Evolutionary conservation across 2,113 vertebrate genomes (phyloP).

Genomic region (Aix galericulata): DNA sequence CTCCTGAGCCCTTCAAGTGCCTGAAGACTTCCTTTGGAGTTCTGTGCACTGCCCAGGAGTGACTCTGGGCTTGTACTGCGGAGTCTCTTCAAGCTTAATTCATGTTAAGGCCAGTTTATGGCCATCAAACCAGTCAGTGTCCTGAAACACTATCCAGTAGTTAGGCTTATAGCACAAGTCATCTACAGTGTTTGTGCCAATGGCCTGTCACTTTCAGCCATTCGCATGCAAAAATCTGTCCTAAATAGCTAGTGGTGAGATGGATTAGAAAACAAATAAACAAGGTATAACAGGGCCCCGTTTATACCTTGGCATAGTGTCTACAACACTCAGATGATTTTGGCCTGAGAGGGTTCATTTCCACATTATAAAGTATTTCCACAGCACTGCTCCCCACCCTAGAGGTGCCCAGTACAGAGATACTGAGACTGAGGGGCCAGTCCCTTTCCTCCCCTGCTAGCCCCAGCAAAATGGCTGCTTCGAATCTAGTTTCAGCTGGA

Average conservation of each 20-base stretch:
- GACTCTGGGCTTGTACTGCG: rapidly evolving
- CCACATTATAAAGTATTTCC: background rate
- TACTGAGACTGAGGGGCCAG: background rate
- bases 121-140: background rate
- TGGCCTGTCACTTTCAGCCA: background rate
- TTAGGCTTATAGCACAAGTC: rapidly evolving
- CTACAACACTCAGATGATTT: background rate
- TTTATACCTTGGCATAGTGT: background rate
- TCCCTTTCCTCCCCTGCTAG: background rate
- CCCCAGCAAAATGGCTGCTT: background rate
- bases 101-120: background rate
- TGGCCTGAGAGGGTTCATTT: background rate
- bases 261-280: too few species aligned
- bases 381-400: background rate
- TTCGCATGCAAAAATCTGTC: background rate
- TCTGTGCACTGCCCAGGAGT: background rate
- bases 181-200: background rate
- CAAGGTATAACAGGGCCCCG: background rate
- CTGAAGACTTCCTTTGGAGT: background rate
- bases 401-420: background rate
- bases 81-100: background rate
- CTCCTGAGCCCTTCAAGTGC: background rate
- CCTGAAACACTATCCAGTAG: background rate
- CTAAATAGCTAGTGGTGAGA: background rate
- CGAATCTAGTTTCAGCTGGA: background rate